Percentiles rank a stretch among this genome's conserved stretches.
Evolutionary conservation across 2,888 invertebrate species (phyloP).

Genomic region (Lasioglossum oenotherae): DNA sequence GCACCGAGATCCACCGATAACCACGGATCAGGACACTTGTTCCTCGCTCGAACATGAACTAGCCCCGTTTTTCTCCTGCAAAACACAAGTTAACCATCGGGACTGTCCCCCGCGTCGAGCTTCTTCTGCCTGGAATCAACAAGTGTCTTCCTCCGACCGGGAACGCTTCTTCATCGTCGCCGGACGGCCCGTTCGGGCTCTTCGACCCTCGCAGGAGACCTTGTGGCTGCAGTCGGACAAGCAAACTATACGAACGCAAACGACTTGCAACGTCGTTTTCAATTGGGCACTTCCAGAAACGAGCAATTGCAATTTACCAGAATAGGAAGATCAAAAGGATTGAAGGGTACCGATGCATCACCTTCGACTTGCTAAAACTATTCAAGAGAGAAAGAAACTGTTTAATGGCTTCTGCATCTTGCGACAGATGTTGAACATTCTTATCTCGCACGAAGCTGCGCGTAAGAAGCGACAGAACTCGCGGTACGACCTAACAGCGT

Average conservation of each 20-base stretch:
- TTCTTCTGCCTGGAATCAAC: neutral
- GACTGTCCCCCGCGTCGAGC: neutral
- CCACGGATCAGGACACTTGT: constrained; percentile 22
- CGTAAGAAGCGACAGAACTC: neutral
- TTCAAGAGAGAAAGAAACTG: neutral
- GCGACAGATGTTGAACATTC: neutral
- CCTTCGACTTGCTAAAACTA: neutral
- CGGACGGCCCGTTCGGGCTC: neutral
- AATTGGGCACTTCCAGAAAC: neutral
- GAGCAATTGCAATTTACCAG: too few relatives aligned
- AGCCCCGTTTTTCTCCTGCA: neutral
- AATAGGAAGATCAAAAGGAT: neutral
- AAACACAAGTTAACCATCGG: constrained; percentile 3
- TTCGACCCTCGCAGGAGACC: neutral
- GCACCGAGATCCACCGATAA: constrained; percentile 38
- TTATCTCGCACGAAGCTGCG: neutral
- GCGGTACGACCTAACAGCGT: neutral
- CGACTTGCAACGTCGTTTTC: neutral
- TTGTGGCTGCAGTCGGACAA: neutral
- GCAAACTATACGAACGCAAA: neutral
- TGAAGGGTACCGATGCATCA: neutral
- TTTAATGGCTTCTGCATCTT: too few relatives aligned
- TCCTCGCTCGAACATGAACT: constrained; percentile 22
- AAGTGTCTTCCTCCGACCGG: neutral
- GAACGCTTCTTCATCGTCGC: neutral